These are phyloP conservation scores for Anisognathus igniventris DNA, from an alignment of 2,797 vertebrate species.

Conservation along the genomic window DNA sequence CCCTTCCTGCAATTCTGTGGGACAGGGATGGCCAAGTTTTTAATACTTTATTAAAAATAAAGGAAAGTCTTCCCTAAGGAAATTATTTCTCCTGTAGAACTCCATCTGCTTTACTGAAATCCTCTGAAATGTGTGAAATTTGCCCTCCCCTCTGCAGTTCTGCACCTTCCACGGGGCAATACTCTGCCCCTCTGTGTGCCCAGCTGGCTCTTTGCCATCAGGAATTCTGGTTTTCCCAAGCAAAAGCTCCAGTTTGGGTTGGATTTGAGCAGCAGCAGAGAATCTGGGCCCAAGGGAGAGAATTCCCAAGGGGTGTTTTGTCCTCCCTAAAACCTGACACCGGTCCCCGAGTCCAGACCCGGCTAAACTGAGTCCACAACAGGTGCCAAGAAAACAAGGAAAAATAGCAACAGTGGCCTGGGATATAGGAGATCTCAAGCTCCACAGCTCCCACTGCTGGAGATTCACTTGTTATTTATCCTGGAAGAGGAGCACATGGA, in stretches of 20 bases:
- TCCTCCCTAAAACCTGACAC: neutral
- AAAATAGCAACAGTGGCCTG: neutral
- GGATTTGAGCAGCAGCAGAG: neutral
- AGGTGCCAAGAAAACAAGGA: neutral
- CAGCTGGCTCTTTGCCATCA: neutral
- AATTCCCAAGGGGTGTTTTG: neutral
- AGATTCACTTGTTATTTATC: accelerated
- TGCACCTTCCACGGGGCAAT: neutral
- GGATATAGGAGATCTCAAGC: neutral
- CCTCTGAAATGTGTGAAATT: neutral
- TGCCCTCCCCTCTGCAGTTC: neutral
- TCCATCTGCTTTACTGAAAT: neutral
- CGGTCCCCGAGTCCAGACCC: neutral
- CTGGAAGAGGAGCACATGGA: neutral
- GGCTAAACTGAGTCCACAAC: neutral
- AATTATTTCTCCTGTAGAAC: neutral
- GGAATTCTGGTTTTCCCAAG: neutral
- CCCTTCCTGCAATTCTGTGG: neutral
- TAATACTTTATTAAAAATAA: neutral
- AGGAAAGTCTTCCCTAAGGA: neutral
- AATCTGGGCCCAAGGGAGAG: neutral
- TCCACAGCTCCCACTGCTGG: neutral
- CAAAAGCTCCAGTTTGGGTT: accelerated
- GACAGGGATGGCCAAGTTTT: neutral
- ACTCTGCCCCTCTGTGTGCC: neutral